These are phyloP conservation scores for Chloropsis hardwickii DNA, from an alignment of 2,113 vertebrate species.

Conservation along the genomic window DNA sequence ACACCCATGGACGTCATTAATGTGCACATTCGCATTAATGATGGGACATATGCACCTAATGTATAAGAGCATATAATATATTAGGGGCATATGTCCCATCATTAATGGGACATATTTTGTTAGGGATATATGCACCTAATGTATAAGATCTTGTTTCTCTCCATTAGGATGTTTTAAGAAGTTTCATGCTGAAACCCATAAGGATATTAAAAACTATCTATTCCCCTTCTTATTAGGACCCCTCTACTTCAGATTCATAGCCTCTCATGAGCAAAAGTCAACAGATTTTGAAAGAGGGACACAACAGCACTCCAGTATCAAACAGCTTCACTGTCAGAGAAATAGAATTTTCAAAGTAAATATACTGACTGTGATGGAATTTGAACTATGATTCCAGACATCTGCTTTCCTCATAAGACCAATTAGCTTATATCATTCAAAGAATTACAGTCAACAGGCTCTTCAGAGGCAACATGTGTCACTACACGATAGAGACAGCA, in stretches of 20 bases:
- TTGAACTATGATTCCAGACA: neutral
- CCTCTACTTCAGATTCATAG: neutral
- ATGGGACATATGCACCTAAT: neutral
- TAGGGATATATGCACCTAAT: neutral
- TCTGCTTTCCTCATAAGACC: neutral
- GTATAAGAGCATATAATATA: no score
- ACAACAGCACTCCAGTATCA: neutral
- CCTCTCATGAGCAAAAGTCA: neutral
- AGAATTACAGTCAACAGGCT: neutral
- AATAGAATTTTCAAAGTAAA: neutral
- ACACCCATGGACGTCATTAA: neutral
- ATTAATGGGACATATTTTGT: no score
- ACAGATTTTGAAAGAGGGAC: neutral
- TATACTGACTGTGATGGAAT: neutral
- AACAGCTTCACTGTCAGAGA: neutral
- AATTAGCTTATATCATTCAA: neutral
- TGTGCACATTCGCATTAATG: neutral
- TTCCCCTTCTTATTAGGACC: neutral
- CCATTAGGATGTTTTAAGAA: neutral
- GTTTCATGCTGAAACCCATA: neutral
- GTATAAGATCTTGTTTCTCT: neutral
- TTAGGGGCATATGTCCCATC: no score
- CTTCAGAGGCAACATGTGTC: neutral
- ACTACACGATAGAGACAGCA: neutral
- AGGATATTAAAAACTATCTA: neutral